Evolutionary conservation across 1,140 invertebrate species (phyloP).

Genomic region (Palaemon carinicauda): DNA sequence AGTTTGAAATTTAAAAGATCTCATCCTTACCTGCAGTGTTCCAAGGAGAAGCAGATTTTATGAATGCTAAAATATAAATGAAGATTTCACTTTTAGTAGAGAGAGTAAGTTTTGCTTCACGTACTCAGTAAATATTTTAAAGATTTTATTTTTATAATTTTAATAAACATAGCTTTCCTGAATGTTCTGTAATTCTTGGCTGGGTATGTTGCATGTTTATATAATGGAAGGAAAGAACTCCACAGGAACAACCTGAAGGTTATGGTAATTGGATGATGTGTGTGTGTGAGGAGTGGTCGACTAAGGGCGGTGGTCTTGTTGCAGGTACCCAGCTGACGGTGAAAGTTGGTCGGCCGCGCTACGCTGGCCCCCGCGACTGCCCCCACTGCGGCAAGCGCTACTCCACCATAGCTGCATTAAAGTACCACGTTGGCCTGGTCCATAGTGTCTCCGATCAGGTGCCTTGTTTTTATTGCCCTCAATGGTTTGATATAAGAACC

Average conservation of each 20-base stretch:
- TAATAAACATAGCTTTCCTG: neutral
- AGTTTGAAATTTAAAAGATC: too few species aligned
- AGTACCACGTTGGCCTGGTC: conserved; percentile 75
- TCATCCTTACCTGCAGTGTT: too few species aligned
- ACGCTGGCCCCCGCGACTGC: conserved; percentile 64
- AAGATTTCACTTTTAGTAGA: neutral
- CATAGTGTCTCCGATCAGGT: conserved; percentile 64
- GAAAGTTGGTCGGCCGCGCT: conserved; percentile 59
- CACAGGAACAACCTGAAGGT: neutral
- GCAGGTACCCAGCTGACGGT: conserved; percentile 58
- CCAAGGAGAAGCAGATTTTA: too few species aligned
- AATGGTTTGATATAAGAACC: conserved; percentile 60
- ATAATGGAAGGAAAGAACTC: neutral
- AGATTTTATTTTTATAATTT: neutral
- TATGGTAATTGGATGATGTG: neutral
- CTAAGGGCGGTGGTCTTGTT: conserved; percentile 55
- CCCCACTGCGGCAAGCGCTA: conserved; percentile 74
- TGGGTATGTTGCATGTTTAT: too few species aligned
- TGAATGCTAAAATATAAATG: too few species aligned
- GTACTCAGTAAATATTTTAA: neutral
- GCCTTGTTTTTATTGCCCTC: conserved; percentile 60
- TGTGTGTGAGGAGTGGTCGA: conserved; percentile 37
- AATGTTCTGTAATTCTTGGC: too few species aligned
- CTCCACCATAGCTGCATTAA: conserved; percentile 74
- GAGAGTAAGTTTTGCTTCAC: neutral